Percentiles rank a stretch among this genome's conserved stretches.
Evolutionary conservation across 2,888 invertebrate genomes (phyloP).

Genomic region (Abrostola triplasia): DNA sequence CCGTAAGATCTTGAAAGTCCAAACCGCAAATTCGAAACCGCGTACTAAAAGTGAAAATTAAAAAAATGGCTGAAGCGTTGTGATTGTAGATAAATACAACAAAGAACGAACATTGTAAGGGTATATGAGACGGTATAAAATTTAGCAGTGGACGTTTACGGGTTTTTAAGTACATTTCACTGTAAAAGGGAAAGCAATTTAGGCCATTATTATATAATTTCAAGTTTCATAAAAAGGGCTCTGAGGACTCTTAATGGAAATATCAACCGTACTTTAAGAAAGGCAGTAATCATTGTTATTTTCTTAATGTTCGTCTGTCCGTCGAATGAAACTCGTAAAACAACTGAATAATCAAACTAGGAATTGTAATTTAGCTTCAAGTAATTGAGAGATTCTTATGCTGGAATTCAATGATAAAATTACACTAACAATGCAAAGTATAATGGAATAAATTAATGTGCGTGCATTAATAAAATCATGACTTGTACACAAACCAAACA

Average conservation of each 20-base stretch:
- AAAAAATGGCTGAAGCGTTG: neutral
- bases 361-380: conserved; percentile 16
- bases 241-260: conserved; percentile 17
- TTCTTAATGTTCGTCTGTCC: conserved; percentile 15
- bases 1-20: too few species aligned
- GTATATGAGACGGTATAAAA: neutral
- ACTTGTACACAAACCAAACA: neutral
- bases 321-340: conserved; percentile 21
- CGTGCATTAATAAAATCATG: neutral
- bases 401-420: conserved; percentile 3
- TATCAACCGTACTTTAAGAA: conserved; percentile 8
- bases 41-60: neutral
- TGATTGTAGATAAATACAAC: neutral
- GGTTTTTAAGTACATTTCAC: conserved; percentile 9
- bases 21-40: too few species aligned
- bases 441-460: neutral
- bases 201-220: conserved; percentile 31
- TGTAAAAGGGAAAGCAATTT: conserved; percentile 34
- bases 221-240: conserved; percentile 18
- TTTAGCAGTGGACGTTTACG: conserved; percentile 1
- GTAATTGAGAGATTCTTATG: conserved; percentile 3
- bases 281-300: conserved; percentile 17
- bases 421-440: neutral
- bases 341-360: conserved; percentile 15
- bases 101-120: neutral